Conservation (phyloP, 2,888 invertebrate genomes). For the Crioceris asparagi region DNA sequence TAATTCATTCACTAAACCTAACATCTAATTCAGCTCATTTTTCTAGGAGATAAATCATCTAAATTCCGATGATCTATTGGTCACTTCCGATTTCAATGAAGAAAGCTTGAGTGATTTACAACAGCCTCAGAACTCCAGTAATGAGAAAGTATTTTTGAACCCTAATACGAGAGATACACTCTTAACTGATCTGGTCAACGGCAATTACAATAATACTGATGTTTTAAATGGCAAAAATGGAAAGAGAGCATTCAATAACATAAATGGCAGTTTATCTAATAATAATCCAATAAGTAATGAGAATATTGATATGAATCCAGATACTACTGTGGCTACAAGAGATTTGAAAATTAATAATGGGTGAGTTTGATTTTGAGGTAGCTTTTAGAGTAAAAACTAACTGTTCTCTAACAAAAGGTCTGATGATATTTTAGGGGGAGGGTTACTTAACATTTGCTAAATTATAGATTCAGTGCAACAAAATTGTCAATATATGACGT, state of each 20-base stretch:
- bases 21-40: conserved; percentile 1
- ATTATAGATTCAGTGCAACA: too few relatives aligned
- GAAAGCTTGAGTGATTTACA: conserved; percentile 16
- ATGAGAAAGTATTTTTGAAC: conserved; percentile 30
- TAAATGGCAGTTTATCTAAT: conserved; percentile 2
- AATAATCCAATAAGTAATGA: too few relatives aligned
- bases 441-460: too few relatives aligned
- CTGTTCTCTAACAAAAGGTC: too few relatives aligned
- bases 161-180: conserved; percentile 30
- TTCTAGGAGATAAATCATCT: conserved; percentile 12
- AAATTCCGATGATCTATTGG: conserved; percentile 8
- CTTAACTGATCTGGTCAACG: conserved; percentile 30
- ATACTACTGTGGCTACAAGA: conserved; percentile 21
- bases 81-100: conserved; percentile 10
- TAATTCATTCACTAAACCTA: background rate
- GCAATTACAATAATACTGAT: conserved; percentile 24
- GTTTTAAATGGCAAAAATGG: conserved; percentile 19
- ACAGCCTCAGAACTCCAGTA: conserved; percentile 5
- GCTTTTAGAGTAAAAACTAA: background rate
- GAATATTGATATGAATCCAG: conserved; percentile 8
- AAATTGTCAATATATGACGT: too few relatives aligned
- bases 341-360: conserved; percentile 16
- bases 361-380: conserved; percentile 10
- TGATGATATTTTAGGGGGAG: too few relatives aligned
- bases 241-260: conserved; percentile 10